These are phyloP conservation scores for Orthosia gothica DNA, from an alignment of 2,888 invertebrate species.

Conservation along the genomic window DNA sequence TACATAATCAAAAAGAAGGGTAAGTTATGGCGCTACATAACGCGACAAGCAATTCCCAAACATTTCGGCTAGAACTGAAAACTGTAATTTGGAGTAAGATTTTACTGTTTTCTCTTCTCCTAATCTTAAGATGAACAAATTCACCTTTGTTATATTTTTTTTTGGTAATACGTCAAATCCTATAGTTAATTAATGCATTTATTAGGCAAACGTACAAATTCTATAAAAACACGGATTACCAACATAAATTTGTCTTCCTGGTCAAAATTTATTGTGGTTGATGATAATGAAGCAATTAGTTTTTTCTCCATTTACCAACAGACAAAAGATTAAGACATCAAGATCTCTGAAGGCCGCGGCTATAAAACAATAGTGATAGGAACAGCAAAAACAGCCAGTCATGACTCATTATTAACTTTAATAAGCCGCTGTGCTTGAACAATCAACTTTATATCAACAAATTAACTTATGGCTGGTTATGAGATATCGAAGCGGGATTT, in stretches of 20 bases:
- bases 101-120: too few relatives aligned
- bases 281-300: conserved; percentile 61
- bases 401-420: conserved; percentile 42
- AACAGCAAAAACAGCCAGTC: conserved; percentile 54
- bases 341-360: conserved; percentile 50
- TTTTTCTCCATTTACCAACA: conserved; percentile 59
- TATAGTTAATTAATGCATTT: conserved; percentile 2
- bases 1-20: too few relatives aligned
- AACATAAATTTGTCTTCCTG: conserved; percentile 49
- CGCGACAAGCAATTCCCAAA: too few relatives aligned
- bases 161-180: too few relatives aligned
- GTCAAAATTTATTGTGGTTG: conserved; percentile 43
- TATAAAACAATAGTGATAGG: conserved; percentile 62
- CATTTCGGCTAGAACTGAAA: too few relatives aligned
- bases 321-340: conserved; percentile 63
- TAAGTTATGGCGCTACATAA: neutral
- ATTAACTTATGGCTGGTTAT: conserved; percentile 21
- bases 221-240: conserved; percentile 13
- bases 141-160: too few relatives aligned
- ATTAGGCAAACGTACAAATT: conserved; percentile 14
- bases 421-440: conserved; percentile 24
- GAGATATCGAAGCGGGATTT: too few relatives aligned
- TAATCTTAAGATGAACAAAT: too few relatives aligned
- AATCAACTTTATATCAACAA: conserved; percentile 52
- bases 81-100: too few relatives aligned